Evolutionary conservation across 2,797 vertebrate genomes (phyloP).

Genomic region (Miichthys miiuy): DNA sequence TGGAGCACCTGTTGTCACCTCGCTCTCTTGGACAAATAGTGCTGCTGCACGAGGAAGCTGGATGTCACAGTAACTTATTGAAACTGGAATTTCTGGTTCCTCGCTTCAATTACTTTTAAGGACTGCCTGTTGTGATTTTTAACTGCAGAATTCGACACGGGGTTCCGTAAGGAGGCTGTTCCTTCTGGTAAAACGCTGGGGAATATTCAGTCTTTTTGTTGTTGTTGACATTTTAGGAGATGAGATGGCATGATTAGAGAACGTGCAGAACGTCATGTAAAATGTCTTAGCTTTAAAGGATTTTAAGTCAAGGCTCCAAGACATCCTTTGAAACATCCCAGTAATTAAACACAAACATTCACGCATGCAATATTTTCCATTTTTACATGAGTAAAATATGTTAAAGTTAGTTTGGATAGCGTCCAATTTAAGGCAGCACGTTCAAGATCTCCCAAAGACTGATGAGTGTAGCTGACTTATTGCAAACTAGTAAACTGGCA

Average conservation of each 20-base stretch:
- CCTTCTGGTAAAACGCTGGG: background rate
- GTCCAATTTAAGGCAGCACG: background rate
- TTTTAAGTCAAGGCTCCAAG: background rate
- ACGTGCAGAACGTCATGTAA: background rate
- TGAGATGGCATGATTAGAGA: background rate
- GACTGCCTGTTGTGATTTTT: background rate
- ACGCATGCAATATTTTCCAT: background rate
- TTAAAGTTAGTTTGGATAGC: background rate
- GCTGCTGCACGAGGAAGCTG: slow-evolving; percentile 31
- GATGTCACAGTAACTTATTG: background rate
- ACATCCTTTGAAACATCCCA: background rate
- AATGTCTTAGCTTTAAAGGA: background rate
- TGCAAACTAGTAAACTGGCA: background rate
- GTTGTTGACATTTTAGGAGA: background rate
- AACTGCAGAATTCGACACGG: background rate
- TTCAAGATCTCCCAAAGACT: background rate
- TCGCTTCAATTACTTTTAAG: background rate
- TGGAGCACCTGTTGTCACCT: slow-evolving; percentile 32
- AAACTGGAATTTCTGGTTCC: slow-evolving; percentile 75
- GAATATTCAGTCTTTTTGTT: background rate
- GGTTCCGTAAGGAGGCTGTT: background rate
- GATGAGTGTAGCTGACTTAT: background rate
- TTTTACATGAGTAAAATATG: background rate
- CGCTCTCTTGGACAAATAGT: background rate
- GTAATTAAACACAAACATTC: background rate